Conservation (phyloP, 2,888 invertebrate genomes). For the Meghimatium bilineatum region DNA sequence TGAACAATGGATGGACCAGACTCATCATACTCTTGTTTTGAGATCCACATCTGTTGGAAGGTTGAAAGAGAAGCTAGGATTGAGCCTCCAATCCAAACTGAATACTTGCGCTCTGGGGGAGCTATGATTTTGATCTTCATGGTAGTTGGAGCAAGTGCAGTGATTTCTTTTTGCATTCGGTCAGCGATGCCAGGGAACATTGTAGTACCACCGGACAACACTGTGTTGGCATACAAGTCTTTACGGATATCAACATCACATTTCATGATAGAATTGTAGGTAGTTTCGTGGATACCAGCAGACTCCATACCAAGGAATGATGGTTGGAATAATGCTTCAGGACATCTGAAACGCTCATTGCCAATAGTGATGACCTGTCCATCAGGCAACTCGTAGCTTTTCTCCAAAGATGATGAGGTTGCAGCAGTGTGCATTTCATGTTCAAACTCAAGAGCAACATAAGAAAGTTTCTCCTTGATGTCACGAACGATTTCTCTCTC, state of each 20-base stretch:
- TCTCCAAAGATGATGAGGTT: background rate
- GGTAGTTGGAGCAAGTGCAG: conserved; percentile 83
- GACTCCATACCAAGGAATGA: conserved; percentile 75
- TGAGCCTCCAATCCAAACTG: background rate
- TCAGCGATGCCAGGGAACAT: background rate
- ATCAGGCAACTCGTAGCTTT: background rate
- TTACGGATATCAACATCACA: background rate
- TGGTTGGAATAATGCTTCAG: conserved; percentile 72
- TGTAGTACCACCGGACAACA: background rate
- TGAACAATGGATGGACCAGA: background rate
- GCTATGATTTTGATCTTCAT: conserved; percentile 81
- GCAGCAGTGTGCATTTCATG: background rate
- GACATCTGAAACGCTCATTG: conserved; percentile 55
- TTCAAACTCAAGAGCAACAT: background rate
- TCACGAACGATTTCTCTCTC: conserved; percentile 55
- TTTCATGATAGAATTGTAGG: background rate
- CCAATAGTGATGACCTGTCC: background rate
- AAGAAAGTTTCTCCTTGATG: conserved; percentile 40
- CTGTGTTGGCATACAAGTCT: background rate
- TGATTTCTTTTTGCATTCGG: background rate
- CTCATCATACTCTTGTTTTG: background rate
- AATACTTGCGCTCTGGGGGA: conserved; percentile 52
- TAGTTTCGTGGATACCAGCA: background rate
- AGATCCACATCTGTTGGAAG: conserved; percentile 1
- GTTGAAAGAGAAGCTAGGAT: background rate